Base-by-base conservation (phyloP, 2,888 invertebrate genomes). In the Agrotis clavis region DNA sequence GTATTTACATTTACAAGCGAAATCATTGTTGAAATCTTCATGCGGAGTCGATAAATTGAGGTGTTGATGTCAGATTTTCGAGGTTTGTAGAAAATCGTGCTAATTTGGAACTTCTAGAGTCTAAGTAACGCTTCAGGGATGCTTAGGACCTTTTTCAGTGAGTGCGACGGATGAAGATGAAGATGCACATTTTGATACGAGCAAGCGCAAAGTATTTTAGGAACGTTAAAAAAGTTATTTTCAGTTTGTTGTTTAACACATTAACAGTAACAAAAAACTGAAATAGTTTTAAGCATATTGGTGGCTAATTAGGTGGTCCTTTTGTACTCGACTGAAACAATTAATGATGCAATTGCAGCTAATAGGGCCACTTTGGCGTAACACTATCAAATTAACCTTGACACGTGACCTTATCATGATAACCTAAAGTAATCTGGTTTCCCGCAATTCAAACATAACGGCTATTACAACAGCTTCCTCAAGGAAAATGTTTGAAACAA, bases 1-100 rank as follows among this genome's bases (percentile, higher is more conserved):
- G 79, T 87, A 85, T 89, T 88, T 88, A 85, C 85, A 79, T 83
- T 76, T 74, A 74, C 59, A 35, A 67, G 72, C 75, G 68, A 81
- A 83, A 81, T 76, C 56, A 68, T 81, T 79, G 79, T 86, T 74
- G 76, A 76, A 79, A 86, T 80, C 59, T 72, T 74, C 75, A 77
- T 82, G 77, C 41, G 25, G 57, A 67, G 66, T 50, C 60, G 63
- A 67, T 79, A 69, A 65, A 60, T 74, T 57, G 61, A 68, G 45
- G 41, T 73, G 59, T 30, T 53, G 59, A 30, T 63, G 76, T 57
- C 69, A 47, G 18, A 54, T 68, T 72, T 78, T 50, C 14, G 45
- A 61, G 3, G 48, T 63, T 13, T 16, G 4, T 51, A 48, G n/a
- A 25, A 57, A 51, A 47, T 51, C 19, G 1, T 45, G 35, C 1